Conservation (phyloP, 2,888 invertebrate species). For the Apoderus coryli region DNA sequence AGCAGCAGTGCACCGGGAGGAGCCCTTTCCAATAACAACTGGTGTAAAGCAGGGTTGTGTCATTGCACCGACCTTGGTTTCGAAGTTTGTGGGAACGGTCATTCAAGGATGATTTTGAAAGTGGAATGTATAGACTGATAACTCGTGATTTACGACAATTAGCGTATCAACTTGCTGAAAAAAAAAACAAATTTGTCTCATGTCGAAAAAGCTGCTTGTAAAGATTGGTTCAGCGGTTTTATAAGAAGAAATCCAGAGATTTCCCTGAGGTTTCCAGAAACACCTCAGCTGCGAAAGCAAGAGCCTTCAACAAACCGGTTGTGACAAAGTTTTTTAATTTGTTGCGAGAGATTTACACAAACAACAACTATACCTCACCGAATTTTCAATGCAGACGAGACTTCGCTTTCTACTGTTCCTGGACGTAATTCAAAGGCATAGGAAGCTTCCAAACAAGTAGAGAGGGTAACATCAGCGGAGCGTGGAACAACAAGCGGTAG, state of each 20-base stretch:
- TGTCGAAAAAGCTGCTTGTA: too few species aligned
- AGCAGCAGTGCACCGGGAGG: too few species aligned
- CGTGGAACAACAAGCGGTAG: conserved; percentile 9
- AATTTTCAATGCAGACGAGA: conserved; percentile 10
- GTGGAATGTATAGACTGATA: too few species aligned
- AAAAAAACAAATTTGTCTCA: too few species aligned
- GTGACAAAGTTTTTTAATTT: conserved; percentile 4
- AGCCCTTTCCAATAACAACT: too few species aligned
- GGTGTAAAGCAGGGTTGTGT: too few species aligned
- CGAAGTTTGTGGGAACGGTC: too few species aligned
- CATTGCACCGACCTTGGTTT: too few species aligned
- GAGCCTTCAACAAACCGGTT: conserved; percentile 3
- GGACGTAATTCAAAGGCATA: conserved; percentile 9
- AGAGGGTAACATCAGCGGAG: conserved; percentile 12
- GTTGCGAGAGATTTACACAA: conserved; percentile 2
- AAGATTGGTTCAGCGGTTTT: too few species aligned
- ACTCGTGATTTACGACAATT: too few species aligned
- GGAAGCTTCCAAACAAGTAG: conserved; percentile 10
- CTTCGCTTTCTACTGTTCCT: conserved; percentile 9
- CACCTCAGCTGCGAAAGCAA: conserved; percentile 1
- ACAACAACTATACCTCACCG: conserved; percentile 8
- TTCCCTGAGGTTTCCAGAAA: conserved; percentile 4
- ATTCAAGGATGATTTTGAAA: too few species aligned
- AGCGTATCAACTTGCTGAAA: too few species aligned
- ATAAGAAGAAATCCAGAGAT: conserved; percentile 2